phyloP scores from a whole-genome alignment of 2,113 vertebrate genomes.

The Prietella phreatophila region DNA sequence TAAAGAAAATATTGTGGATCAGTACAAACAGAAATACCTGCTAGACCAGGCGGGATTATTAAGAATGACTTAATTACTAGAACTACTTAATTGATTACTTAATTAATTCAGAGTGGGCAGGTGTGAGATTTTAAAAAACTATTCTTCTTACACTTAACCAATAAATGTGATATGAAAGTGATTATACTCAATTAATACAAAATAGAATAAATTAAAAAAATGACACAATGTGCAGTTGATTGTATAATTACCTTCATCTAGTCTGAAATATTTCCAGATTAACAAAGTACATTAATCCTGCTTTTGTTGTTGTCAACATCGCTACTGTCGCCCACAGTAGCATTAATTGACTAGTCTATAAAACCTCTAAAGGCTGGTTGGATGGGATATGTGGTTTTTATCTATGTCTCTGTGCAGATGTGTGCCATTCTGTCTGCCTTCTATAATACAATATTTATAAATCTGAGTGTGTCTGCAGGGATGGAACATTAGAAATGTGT shows the following conservation, averaged over 20 bases:
- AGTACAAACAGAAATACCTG: too few species aligned
- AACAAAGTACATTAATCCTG: neutral
- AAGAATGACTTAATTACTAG: too few species aligned
- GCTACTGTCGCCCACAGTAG: neutral
- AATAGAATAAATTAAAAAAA: too few species aligned
- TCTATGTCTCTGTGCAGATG: neutral
- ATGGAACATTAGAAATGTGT: conserved; percentile 26
- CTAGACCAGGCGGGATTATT: too few species aligned
- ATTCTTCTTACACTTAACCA: neutral
- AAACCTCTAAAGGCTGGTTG: neutral
- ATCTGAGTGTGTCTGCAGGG: neutral
- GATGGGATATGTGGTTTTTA: neutral
- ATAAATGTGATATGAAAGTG: neutral
- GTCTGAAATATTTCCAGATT: neutral
- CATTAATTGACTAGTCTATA: neutral
- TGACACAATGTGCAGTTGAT: neutral
- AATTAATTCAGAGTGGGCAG: too few species aligned
- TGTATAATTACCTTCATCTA: neutral
- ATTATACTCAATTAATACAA: neutral
- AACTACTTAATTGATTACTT: too few species aligned
- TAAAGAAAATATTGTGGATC: too few species aligned
- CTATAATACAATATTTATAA: conserved; percentile 35
- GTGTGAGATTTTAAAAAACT: neutral
- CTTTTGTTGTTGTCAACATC: neutral
- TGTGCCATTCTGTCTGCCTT: neutral